Conservation (phyloP, 1,140 invertebrate species). For the Oreohelix idahoensis region DNA sequence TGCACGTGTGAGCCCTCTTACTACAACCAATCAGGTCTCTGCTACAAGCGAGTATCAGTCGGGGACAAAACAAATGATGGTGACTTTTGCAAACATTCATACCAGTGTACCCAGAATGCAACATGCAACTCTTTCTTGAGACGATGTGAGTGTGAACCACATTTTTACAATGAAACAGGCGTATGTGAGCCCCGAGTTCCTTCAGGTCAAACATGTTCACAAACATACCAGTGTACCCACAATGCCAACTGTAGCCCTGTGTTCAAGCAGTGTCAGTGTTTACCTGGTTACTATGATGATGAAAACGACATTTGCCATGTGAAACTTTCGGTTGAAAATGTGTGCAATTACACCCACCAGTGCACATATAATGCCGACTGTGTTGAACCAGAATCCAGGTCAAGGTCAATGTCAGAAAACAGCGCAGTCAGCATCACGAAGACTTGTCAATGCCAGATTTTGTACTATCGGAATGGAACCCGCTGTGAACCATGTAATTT, state of each 20-base stretch:
- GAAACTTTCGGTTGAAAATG: not conserved
- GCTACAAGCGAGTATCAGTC: not conserved
- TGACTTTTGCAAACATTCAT: not conserved
- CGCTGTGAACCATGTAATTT: conserved; percentile 17
- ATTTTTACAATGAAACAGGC: conserved; percentile 38
- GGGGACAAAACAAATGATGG: not conserved
- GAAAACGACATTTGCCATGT: conserved; percentile 18
- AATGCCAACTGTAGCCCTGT: conserved; percentile 26
- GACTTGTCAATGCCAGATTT: not conserved
- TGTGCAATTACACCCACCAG: conserved; percentile 36
- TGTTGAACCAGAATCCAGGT: not conserved
- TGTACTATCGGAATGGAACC: conserved; percentile 20
- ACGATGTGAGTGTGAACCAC: conserved; percentile 33
- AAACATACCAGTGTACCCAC: conserved; percentile 35
- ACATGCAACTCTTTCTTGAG: not conserved
- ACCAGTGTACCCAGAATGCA: conserved; percentile 30
- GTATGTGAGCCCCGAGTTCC: conserved; percentile 14
- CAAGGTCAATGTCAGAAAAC: not conserved
- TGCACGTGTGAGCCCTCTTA: conserved; percentile 24
- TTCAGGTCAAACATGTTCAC: conserved; percentile 1
- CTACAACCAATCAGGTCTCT: conserved; percentile 18
- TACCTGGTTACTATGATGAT: conserved; percentile 32
- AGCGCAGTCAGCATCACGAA: not conserved
- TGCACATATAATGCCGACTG: conserved; percentile 40
- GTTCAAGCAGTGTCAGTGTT: conserved; percentile 29